Evolutionary conservation across 1,140 invertebrate species (phyloP).

Genomic region (Macrotrachela quadricornifera): DNA sequence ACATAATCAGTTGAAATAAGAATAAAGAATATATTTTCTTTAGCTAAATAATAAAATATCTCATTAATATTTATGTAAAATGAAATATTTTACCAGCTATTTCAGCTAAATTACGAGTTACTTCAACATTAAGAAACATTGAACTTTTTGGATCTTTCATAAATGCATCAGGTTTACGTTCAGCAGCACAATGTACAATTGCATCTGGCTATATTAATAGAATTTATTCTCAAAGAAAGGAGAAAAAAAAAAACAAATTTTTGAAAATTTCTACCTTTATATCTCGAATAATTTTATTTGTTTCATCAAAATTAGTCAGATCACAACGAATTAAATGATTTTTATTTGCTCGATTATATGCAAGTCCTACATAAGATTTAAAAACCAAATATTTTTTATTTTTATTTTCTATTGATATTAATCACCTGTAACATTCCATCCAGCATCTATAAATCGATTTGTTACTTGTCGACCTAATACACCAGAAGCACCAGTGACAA

Average conservation of each 20-base stretch:
- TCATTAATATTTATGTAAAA: neutral
- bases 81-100: slow-evolving; percentile 24
- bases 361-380: slow-evolving; percentile 11
- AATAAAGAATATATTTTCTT: slow-evolving; percentile 26
- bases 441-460: no score
- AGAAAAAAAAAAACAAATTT: neutral
- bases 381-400: no score
- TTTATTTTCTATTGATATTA: no score
- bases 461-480: slow-evolving; percentile 31
- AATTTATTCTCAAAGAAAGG: neutral
- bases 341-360: slow-evolving; percentile 23
- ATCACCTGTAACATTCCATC: no score
- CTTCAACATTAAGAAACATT: slow-evolving; percentile 30
- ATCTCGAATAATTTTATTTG: slow-evolving; percentile 19
- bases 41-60: slow-evolving; percentile 14
- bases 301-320: slow-evolving; percentile 19
- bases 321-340: slow-evolving; percentile 24
- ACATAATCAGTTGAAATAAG: slow-evolving; percentile 42
- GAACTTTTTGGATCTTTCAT: slow-evolving; percentile 31
- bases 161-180: slow-evolving; percentile 34
- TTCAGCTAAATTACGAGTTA: slow-evolving; percentile 28
- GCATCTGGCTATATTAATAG: slow-evolving; percentile 29
- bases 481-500: slow-evolving; percentile 36
- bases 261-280: slow-evolving; percentile 14
- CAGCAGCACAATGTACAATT: slow-evolving; percentile 37